These are phyloP conservation scores for Agrilus planipennis DNA, from an alignment of 1,140 invertebrate genomes.

Conservation along the genomic window DNA sequence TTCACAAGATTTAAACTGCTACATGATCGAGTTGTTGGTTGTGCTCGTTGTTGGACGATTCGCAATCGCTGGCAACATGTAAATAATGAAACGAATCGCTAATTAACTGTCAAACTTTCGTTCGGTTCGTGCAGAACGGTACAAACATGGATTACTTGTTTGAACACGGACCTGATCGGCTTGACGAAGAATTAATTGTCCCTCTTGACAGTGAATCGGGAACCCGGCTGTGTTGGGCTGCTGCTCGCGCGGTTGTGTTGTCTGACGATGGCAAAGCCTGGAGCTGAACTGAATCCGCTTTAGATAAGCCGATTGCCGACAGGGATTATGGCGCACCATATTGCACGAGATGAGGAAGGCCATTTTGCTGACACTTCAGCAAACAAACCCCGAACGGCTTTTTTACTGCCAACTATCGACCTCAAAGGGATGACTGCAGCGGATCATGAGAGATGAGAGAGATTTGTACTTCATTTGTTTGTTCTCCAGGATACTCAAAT, in stretches of 20 bases:
- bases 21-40: too few relatives aligned
- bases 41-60: too few relatives aligned
- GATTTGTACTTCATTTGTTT: too few relatives aligned
- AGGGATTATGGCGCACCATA: slow-evolving; percentile 17
- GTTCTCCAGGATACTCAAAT: too few relatives aligned
- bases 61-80: too few relatives aligned
- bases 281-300: slow-evolving; percentile 22
- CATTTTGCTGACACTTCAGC: slow-evolving; percentile 8
- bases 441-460: too few relatives aligned
- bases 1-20: too few relatives aligned
- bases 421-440: too few relatives aligned
- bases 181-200: slow-evolving; percentile 32
- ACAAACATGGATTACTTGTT: slow-evolving; percentile 28
- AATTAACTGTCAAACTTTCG: slow-evolving; percentile 14
- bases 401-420: too few relatives aligned
- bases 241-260: slow-evolving; percentile 9
- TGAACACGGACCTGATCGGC: slow-evolving; percentile 27
- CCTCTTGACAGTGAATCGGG: slow-evolving; percentile 23
- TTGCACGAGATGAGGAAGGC: slow-evolving; percentile 9
- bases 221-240: slow-evolving; percentile 11
- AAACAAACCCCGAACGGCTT: too few relatives aligned
- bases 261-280: slow-evolving; percentile 8
- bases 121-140: slow-evolving; percentile 17
- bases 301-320: slow-evolving; percentile 24
- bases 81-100: slow-evolving; percentile 8